phyloP scores from a whole-genome alignment of 2,888 invertebrate genomes.

The Meteorus colon region DNA sequence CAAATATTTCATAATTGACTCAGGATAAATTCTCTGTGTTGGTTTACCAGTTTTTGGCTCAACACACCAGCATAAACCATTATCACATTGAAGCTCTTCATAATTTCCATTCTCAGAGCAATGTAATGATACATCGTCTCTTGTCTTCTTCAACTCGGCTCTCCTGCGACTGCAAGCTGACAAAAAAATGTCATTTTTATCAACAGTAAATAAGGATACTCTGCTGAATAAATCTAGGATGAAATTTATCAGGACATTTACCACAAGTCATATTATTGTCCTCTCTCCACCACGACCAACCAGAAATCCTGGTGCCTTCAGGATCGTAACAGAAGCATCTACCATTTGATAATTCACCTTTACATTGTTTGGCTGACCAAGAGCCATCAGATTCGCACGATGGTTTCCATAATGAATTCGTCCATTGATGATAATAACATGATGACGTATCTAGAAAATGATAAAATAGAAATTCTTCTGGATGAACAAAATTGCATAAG shows the following conservation, averaged over 20 bases:
- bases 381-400: conserved; percentile 41
- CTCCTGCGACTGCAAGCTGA: conserved; percentile 79
- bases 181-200: conserved; percentile 2
- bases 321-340: conserved; percentile 81
- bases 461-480: background rate
- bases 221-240: conserved; percentile 24
- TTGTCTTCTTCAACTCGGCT: conserved; percentile 74
- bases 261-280: conserved; percentile 80
- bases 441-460: conserved; percentile 9
- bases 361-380: conserved; percentile 45
- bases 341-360: conserved; percentile 44
- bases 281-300: conserved; percentile 78
- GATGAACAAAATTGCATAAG: background rate
- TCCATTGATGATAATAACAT: conserved; percentile 28
- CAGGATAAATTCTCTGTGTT: conserved; percentile 73
- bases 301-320: conserved; percentile 79
- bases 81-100: conserved; percentile 81
- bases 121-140: conserved; percentile 77
- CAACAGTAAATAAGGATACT: background rate
- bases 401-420: conserved; percentile 36
- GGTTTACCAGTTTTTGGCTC: conserved; percentile 78
- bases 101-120: conserved; percentile 80
- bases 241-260: conserved; percentile 66
- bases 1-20: conserved; percentile 76
- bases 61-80: conserved; percentile 82